Evolutionary conservation across 2,888 invertebrate genomes (phyloP).

Genomic region (Xanthorhoe designata): DNA sequence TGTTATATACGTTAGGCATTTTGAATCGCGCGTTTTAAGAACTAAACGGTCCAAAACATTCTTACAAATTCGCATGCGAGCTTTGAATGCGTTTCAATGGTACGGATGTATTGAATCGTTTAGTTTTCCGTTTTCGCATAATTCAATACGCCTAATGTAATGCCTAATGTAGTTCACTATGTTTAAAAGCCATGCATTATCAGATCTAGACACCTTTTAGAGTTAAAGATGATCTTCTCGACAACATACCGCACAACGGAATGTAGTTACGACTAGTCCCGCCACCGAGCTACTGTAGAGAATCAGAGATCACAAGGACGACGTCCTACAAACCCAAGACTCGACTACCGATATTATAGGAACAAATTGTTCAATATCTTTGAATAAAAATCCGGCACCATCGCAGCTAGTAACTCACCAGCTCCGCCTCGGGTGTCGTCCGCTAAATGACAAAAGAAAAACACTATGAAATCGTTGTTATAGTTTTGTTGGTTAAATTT

Average conservation of each 20-base stretch:
- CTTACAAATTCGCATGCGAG: too few species aligned
- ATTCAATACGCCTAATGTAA: too few species aligned
- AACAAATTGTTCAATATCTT: conserved; percentile 13
- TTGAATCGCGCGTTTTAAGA: too few species aligned
- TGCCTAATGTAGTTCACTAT: too few species aligned
- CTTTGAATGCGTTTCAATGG: too few species aligned
- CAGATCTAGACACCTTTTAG: background rate
- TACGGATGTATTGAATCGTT: too few species aligned
- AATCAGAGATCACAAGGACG: conserved; percentile 18
- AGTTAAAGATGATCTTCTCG: background rate
- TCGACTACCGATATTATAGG: conserved; percentile 6
- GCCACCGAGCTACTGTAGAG: conserved; percentile 15
- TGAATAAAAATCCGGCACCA: conserved; percentile 20
- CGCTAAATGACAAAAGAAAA: conserved; percentile 32
- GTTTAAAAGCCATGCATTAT: conserved; percentile 1
- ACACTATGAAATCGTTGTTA: conserved; percentile 35
- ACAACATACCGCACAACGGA: background rate
- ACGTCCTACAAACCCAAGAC: conserved; percentile 15
- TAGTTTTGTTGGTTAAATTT: conserved; percentile 7
- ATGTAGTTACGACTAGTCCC: background rate
- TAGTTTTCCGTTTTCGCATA: too few species aligned
- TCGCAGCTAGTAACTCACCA: conserved; percentile 31
- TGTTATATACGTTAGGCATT: too few species aligned
- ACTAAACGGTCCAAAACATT: background rate
- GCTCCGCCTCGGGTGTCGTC: conserved; percentile 29